Percentiles rank a stretch among this genome's conserved stretches.
Evolutionary conservation across 2,888 invertebrate genomes (phyloP).

Genomic region (Hanleya hanleyi): DNA sequence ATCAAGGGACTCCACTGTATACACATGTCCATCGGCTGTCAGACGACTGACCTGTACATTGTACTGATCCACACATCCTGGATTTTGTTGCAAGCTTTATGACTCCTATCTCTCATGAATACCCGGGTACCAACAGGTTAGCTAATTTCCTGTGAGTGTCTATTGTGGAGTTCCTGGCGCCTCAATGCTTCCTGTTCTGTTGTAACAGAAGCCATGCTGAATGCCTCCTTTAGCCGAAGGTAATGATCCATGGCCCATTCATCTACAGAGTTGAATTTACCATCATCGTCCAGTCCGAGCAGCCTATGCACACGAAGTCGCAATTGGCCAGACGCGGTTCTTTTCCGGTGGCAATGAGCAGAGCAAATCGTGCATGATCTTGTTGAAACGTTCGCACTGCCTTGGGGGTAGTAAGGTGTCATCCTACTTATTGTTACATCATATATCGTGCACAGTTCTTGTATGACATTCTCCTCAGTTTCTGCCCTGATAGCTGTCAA

Average conservation of each 20-base stretch:
- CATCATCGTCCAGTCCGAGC: not conserved
- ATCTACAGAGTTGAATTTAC: not conserved
- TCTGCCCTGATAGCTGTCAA: slow-evolving; percentile 16
- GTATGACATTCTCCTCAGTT: slow-evolving; percentile 7
- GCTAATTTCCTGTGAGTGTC: not conserved
- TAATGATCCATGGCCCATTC: slow-evolving; percentile 20
- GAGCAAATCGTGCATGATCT: not conserved
- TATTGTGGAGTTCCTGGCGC: not conserved
- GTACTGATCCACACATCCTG: too few species aligned
- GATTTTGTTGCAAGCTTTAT: too few species aligned
- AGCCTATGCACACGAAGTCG: not conserved
- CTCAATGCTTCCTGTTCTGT: slow-evolving; percentile 15
- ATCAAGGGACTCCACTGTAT: too few species aligned
- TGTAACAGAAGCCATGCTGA: not conserved
- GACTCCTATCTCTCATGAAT: too few species aligned
- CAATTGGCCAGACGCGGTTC: slow-evolving; percentile 1
- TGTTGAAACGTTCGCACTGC: not conserved
- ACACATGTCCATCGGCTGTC: too few species aligned
- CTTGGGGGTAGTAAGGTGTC: slow-evolving; percentile 12
- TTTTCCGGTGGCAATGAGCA: slow-evolving; percentile 3
- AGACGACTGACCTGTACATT: too few species aligned
- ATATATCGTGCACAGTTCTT: slow-evolving; percentile 10
- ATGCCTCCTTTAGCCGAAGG: not conserved
- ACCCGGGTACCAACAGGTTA: not conserved
- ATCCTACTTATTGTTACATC: not conserved